Evolutionary conservation across 2,797 vertebrate species (phyloP), one percentile per base, ranked within the genome.

Genomic region (Lepidocolaptes lacrymiger): DNA sequence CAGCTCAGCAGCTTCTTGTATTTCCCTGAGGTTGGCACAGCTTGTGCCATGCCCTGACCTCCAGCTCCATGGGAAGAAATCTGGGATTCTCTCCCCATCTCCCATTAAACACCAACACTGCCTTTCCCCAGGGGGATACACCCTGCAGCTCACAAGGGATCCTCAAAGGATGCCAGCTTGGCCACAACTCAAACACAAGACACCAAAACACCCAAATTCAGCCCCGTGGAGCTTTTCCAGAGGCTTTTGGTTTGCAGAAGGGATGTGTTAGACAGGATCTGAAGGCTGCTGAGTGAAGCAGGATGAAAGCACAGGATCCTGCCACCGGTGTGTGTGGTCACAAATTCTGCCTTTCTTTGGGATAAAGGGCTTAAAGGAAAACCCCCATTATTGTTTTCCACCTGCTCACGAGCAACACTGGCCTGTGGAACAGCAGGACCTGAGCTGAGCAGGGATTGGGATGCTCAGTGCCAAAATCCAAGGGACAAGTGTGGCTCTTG

Each of bases 71-170:
- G 16, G 82, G 62, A 44, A 21, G 2, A 12, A 58, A 23, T 0
- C 0, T 2, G 30, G 61, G 51, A 51, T 55, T 59, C 5, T 1
- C n/a, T 59, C 24, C 49, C 62, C 66, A 14, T 8, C 7, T 0
- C 24, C 61, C 43, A 0, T 2, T 6, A 36, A 34, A 8, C 19
- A 5, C 14, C 64, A 68, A 3, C 9, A 0, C 5, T 19, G 43
- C 61, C 54, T 66, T 14, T 30, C 26, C 37, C 51, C 2, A 3
- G 3, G 1, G 14, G 2, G 4, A 21, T 2, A 7, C 4, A 10
- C 41, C 20, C 58, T 13, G 4, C 1, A 7, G 14, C 20, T 77
- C 73, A 23, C n/a, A 5, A 30, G 51, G 56, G 30, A 66, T 6
- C 4, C 0, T 1, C 13, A 36, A 39, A 74, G 2, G 7, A 23